Evolutionary conservation across 2,888 invertebrate species (phyloP).

Genomic region (Agriopis marginaria): DNA sequence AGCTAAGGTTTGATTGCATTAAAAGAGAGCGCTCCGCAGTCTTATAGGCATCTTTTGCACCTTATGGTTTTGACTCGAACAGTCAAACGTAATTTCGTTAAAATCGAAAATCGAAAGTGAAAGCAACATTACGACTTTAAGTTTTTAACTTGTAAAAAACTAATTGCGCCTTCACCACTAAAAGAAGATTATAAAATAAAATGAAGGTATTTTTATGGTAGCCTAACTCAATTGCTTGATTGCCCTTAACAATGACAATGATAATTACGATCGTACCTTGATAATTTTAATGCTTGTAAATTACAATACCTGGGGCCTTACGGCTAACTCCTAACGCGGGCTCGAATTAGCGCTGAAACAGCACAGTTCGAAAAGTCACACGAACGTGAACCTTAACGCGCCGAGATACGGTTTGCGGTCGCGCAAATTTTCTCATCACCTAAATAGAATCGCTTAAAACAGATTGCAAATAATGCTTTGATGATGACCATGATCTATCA

Average conservation of each 20-base stretch:
- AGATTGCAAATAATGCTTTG: neutral
- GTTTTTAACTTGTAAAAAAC: neutral
- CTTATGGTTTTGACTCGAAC: too few species aligned
- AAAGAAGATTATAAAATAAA: neutral
- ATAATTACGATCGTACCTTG: neutral
- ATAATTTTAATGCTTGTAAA: slow-evolving; percentile 2
- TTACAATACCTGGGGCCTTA: neutral
- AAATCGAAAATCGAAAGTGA: slow-evolving; percentile 8
- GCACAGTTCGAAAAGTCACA: too few species aligned
- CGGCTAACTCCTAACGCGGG: too few species aligned
- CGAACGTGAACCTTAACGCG: too few species aligned
- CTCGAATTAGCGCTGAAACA: too few species aligned
- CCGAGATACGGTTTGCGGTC: too few species aligned
- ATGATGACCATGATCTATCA: slow-evolving; percentile 1
- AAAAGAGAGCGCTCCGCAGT: too few species aligned
- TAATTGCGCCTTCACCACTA: neutral
- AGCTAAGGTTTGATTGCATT: too few species aligned
- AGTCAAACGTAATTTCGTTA: neutral
- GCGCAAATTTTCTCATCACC: too few species aligned
- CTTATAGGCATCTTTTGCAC: too few species aligned
- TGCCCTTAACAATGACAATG: neutral
- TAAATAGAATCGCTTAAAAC: too few species aligned
- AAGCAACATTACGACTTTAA: slow-evolving; percentile 3
- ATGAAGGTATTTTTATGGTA: neutral
- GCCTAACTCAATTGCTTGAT: neutral